A percentile compares a stretch with the other conserved stretches of the same genome.
Conservation (phyloP, 2,113 vertebrate genomes). For the Epinephelus cyanopodus region DNA sequence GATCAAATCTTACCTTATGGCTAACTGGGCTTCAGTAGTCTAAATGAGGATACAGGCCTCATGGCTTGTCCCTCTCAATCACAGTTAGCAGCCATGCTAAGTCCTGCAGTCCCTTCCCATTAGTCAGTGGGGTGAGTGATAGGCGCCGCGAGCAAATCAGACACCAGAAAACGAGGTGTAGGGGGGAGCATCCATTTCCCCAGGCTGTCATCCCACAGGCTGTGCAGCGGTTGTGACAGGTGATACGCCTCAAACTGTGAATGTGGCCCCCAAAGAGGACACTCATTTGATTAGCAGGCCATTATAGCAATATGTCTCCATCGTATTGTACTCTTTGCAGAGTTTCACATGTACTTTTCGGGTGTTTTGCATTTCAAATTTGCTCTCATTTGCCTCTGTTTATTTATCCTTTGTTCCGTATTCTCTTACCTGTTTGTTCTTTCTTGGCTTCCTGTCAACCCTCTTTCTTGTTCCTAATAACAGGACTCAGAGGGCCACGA, state of each 20-base stretch:
- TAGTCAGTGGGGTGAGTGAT: slow-evolving; percentile 68
- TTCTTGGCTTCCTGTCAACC: slow-evolving; percentile 17
- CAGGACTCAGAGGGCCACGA: slow-evolving; percentile 35
- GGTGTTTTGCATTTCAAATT: not conserved
- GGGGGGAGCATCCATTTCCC: slow-evolving; percentile 64
- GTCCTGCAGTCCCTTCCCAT: slow-evolving; percentile 59
- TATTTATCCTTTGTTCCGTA: not conserved
- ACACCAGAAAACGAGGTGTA: slow-evolving; percentile 70
- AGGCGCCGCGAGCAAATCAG: slow-evolving; percentile 62
- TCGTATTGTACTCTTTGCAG: not conserved
- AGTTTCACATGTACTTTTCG: not conserved
- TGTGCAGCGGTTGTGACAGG: slow-evolving; percentile 51
- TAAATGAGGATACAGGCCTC: slow-evolving; percentile 59
- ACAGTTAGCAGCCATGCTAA: slow-evolving; percentile 64
- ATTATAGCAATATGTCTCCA: not conserved
- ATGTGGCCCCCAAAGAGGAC: slow-evolving; percentile 31
- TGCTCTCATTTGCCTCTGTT: not conserved
- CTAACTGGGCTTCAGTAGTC: slow-evolving; percentile 51
- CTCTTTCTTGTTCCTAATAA: slow-evolving; percentile 44
- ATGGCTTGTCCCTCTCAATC: slow-evolving; percentile 66
- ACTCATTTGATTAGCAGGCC: slow-evolving; percentile 30
- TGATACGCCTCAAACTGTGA: slow-evolving; percentile 41
- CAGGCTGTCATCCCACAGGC: slow-evolving; percentile 45
- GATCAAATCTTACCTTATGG: slow-evolving; percentile 70
- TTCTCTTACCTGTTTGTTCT: slow-evolving; percentile 9